These are phyloP conservation scores for Sycophila sp. DNA, from an alignment of 1,140 invertebrate genomes.

Conservation along the genomic window DNA sequence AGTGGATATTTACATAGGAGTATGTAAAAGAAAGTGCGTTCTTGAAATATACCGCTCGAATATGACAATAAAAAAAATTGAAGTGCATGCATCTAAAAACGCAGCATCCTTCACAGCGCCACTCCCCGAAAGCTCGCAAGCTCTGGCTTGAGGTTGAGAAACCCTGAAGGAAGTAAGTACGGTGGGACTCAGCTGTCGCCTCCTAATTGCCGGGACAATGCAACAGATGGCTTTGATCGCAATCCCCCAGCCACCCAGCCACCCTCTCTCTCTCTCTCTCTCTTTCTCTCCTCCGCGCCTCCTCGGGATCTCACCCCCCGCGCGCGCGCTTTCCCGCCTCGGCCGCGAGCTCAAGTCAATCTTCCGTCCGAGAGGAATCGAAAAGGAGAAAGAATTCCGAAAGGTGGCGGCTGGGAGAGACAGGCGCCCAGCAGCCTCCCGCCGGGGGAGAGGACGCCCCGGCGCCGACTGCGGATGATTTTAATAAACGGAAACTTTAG, in stretches of 20 bases:
- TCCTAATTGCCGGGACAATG: slow-evolving; percentile 68
- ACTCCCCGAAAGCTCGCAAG: not conserved
- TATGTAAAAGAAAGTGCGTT: too few species aligned
- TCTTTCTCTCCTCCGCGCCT: not conserved
- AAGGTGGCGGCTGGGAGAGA: slow-evolving; percentile 17
- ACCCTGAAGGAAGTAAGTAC: slow-evolving; percentile 63
- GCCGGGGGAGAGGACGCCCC: too few species aligned
- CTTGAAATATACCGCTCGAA: too few species aligned
- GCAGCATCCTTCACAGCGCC: too few species aligned
- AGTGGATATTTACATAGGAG: too few species aligned
- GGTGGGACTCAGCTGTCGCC: slow-evolving; percentile 66
- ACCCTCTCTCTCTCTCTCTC: not conserved
- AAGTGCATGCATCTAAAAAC: too few species aligned
- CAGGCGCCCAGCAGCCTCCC: too few species aligned
- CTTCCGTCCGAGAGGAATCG: slow-evolving; percentile 14
- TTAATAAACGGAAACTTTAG: slow-evolving; percentile 37
- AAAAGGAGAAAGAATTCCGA: slow-evolving; percentile 17
- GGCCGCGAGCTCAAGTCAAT: slow-evolving; percentile 22
- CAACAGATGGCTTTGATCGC: slow-evolving; percentile 69
- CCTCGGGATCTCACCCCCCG: not conserved
- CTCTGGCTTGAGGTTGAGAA: not conserved
- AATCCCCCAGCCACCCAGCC: slow-evolving; percentile 50
- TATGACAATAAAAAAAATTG: too few species aligned
- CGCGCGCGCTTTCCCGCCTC: too few species aligned
- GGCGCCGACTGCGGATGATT: slow-evolving; percentile 21